A percentile compares a stretch with the other conserved stretches of the same genome.
phyloP scores from a whole-genome alignment of 2,797 vertebrate genomes.

The Etheostoma perlongum region DNA sequence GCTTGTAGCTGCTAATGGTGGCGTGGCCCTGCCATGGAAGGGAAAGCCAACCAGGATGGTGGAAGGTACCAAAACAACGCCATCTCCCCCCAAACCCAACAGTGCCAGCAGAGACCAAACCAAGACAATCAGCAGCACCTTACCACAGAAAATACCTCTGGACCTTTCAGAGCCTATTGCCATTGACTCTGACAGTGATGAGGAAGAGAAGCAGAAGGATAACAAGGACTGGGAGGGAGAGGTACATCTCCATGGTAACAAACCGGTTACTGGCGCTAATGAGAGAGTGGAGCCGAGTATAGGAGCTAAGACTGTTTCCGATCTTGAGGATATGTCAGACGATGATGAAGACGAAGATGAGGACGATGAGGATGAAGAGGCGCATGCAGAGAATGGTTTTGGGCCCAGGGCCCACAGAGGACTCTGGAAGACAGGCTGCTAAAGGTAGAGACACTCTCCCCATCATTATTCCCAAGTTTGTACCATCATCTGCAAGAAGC shows the following conservation, averaged over 20 bases:
- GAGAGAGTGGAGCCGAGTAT: constrained; percentile 52
- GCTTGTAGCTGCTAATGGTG: constrained; percentile 64
- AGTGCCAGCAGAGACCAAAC: constrained; percentile 81
- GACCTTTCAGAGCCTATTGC: constrained; percentile 82
- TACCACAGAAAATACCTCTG: constrained; percentile 77
- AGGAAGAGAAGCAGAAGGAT: constrained; percentile 68
- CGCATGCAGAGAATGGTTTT: constrained; percentile 90
- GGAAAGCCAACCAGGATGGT: constrained; percentile 17
- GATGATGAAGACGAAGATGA: constrained; percentile 59
- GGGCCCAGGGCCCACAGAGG: constrained; percentile 63
- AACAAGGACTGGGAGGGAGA: constrained; percentile 77
- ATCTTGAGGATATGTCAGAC: constrained; percentile 87
- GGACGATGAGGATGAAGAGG: constrained; percentile 80
- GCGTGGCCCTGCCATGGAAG: constrained; percentile 36
- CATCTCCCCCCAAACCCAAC: constrained; percentile 48
- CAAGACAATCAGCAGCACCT: constrained; percentile 89
- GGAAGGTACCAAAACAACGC: constrained; percentile 28
- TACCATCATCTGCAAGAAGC: constrained; percentile 86
- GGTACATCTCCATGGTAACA: constrained; percentile 57
- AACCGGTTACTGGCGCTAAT: constrained; percentile 38
- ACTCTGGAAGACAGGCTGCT: constrained; percentile 76
- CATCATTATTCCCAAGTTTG: constrained; percentile 90
- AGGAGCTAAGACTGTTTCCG: constrained; percentile 75
- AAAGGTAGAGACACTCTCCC: constrained; percentile 88
- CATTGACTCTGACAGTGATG: constrained; percentile 85